phyloP scores from a whole-genome alignment of 2,113 vertebrate genomes.

The Platysternon megacephalum region DNA sequence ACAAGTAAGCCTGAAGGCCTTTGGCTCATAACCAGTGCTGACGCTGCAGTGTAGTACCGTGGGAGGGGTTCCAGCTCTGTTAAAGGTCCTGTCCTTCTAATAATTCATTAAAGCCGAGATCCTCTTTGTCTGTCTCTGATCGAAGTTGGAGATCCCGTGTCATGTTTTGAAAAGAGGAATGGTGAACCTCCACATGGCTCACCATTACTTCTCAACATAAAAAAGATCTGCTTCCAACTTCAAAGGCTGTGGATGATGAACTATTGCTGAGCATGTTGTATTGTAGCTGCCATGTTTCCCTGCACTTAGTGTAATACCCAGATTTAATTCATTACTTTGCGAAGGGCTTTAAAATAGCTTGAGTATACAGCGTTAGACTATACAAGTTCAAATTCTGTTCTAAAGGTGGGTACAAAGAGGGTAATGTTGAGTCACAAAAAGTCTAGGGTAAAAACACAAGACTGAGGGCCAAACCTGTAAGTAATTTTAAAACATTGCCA shows the following conservation, averaged over 20 bases:
- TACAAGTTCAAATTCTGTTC: not conserved
- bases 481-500: not conserved
- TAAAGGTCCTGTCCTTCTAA: not conserved
- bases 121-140: not conserved
- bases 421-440: not conserved
- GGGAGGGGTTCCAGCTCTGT: not conserved
- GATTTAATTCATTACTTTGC: fast-evolving
- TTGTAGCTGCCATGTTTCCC: conserved; percentile 5
- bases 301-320: not conserved
- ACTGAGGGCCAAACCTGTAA: not conserved
- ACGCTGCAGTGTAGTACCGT: not conserved
- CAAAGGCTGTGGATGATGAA: not conserved
- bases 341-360: not conserved
- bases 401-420: not conserved
- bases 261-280: not conserved
- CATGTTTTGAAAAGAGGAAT: not conserved
- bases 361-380: not conserved
- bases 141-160: not conserved
- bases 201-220: not conserved
- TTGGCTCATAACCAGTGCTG: conserved; percentile 63
- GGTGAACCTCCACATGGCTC: not conserved
- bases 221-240: not conserved
- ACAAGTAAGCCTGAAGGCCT: conserved; percentile 63
- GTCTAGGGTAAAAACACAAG: not conserved
- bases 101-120: not conserved